A percentile compares a stretch with the other conserved stretches of the same genome.
These are phyloP conservation scores for Scleropages formosus DNA, from an alignment of 2,797 vertebrate genomes.

Conservation along the genomic window DNA sequence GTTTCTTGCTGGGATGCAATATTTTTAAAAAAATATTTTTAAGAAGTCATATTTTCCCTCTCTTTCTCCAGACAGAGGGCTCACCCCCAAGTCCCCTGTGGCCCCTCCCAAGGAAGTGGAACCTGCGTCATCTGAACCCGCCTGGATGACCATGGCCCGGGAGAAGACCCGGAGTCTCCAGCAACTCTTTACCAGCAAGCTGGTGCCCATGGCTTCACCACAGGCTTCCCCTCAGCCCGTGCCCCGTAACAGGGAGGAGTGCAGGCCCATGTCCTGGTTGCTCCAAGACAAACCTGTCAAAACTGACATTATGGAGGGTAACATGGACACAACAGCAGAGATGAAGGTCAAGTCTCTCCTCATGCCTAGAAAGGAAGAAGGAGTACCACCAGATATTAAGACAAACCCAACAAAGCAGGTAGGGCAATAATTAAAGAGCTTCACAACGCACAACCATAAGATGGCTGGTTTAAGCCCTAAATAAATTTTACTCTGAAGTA, in stretches of 20 bases:
- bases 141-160: slow-evolving; percentile 84
- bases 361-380: slow-evolving; percentile 53
- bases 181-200: slow-evolving; percentile 65
- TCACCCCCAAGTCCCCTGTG: slow-evolving; percentile 37
- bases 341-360: slow-evolving; percentile 44
- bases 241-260: slow-evolving; percentile 35
- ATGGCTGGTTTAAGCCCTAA: background rate
- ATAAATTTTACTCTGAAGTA: no score
- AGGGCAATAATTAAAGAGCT: background rate
- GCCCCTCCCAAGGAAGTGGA: slow-evolving; percentile 44
- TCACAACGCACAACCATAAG: background rate
- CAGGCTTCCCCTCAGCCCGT: slow-evolving; percentile 33
- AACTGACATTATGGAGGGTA: background rate
- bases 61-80: slow-evolving; percentile 62
- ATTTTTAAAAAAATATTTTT: no score
- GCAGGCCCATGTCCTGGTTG: slow-evolving; percentile 19
- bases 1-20: no score
- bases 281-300: slow-evolving; percentile 32
- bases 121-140: slow-evolving; percentile 59
- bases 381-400: slow-evolving; percentile 48
- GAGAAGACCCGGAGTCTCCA: slow-evolving; percentile 80
- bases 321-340: slow-evolving; percentile 37
- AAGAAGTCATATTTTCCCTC: no score
- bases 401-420: slow-evolving; percentile 35
- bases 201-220: slow-evolving; percentile 50